phyloP scores from a whole-genome alignment of 2,113 vertebrate species.

The Neogobius melanostomus region DNA sequence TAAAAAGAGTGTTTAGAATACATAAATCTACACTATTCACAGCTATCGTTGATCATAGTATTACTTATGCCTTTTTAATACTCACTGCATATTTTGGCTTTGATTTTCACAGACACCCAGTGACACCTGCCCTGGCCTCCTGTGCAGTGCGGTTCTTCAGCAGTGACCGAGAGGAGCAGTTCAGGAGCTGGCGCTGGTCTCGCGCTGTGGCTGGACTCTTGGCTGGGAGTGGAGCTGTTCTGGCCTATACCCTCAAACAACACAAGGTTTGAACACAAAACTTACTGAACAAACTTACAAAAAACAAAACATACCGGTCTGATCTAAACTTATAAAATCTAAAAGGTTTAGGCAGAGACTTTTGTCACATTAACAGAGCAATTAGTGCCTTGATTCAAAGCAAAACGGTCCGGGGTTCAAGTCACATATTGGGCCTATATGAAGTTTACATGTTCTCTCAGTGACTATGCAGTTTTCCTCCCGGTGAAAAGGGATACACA shows the following conservation, averaged over 20 bases:
- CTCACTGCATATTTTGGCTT: background rate
- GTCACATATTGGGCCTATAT: too few relatives aligned
- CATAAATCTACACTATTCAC: too few relatives aligned
- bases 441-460: too few relatives aligned
- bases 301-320: background rate
- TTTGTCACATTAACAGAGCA: too few relatives aligned
- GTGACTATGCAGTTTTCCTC: too few relatives aligned
- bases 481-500: too few relatives aligned
- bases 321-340: background rate
- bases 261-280: conserved; percentile 60
- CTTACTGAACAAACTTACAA: background rate
- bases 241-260: conserved; percentile 65
- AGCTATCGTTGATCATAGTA: too few relatives aligned
- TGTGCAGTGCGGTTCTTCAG: conserved; percentile 44
- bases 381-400: too few relatives aligned
- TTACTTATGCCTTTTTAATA: too few relatives aligned
- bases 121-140: conserved; percentile 25
- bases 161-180: conserved; percentile 43
- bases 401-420: too few relatives aligned
- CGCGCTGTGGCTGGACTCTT: conserved; percentile 70
- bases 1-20: too few relatives aligned
- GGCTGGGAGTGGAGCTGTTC: conserved; percentile 71
- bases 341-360: too few relatives aligned
- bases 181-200: conserved; percentile 53
- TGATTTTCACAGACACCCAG: conserved; percentile 30